Base-by-base conservation (phyloP, 2,113 vertebrate genomes). In the Bathybates hornii region DNA sequence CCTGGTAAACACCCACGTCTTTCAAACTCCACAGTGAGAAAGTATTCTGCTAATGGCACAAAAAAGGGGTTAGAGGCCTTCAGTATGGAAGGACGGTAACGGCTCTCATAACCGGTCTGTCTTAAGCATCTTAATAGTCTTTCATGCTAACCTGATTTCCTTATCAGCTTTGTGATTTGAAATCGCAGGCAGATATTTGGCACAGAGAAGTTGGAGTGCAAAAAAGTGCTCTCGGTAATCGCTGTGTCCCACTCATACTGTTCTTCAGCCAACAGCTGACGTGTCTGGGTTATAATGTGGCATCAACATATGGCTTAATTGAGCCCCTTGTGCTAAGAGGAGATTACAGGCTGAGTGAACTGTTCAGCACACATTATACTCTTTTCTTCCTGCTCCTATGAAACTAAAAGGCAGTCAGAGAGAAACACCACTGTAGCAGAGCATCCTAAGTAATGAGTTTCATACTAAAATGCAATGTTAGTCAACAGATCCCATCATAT, bases 281-380 rank as follows among this genome's bases (percentile, higher is more conserved):
- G 84, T 81, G 84, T 87, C 88, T 89, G 84, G 73, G 84, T 93
- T 91, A 86, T 91, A 92, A 93, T 78, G 86, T 89, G 81, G 87
- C 89, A 83, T 91, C 89, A 89, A 83, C 90, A 83, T 87, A 82
- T 36, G 66, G 88, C 89, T 92, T 93, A 93, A 95, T 94, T 93
- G 88, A 86, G 78, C 82, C 92, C 87, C 89, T 90, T 76, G 52
- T 93, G 92, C 88, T 89, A 89, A 93, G 17, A 88, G 91, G 86
- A 94, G 92, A 94, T 95, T 92, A 90, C 86, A 88, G 91, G 85
- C 84, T 61, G 81, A 87, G 89, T 85, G 90, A 92, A 90, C 85
- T 89, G 89, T 91, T 93, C 83, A 89, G 92, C 41, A 92, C 88
- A 89, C 90, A 94, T 91, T 89, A 90, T 78, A 63, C 68, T 89